These are phyloP conservation scores for Dreissena rostriformis DNA, from an alignment of 1,140 invertebrate species.

Conservation along the genomic window DNA sequence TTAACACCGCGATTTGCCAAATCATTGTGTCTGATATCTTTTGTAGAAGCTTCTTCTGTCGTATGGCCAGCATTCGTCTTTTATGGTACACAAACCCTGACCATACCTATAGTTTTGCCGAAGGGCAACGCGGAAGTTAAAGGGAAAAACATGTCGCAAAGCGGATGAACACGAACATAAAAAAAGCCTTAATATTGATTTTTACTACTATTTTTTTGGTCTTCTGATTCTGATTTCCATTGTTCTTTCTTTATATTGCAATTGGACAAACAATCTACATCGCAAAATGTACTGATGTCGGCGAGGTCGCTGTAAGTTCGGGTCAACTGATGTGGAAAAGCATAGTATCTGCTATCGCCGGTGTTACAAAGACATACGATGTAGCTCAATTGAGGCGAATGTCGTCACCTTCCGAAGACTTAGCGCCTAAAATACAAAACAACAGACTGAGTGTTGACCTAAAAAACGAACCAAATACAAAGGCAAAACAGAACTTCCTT, in stretches of 20 bases:
- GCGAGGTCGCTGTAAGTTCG: neutral
- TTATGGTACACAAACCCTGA: conserved; percentile 36
- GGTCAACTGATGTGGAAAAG: conserved; percentile 12
- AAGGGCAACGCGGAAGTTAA: neutral
- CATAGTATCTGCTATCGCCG: conserved; percentile 26
- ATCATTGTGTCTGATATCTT: conserved; percentile 32
- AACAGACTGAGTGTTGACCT: neutral
- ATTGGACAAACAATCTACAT: conserved; percentile 52
- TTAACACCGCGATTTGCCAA: conserved; percentile 42
- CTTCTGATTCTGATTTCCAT: conserved; percentile 29
- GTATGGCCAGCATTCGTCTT: conserved; percentile 46
- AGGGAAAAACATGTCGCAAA: conserved; percentile 39
- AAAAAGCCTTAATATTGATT: conserved; percentile 15
- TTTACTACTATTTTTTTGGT: conserved; percentile 32
- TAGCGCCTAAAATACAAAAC: neutral
- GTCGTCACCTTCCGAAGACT: neutral
- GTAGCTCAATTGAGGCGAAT: neutral
- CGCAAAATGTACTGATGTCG: conserved; percentile 35
- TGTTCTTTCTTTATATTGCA: conserved; percentile 39
- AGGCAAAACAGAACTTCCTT: neutral
- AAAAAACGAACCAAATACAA: neutral
- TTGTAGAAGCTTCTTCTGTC: conserved; percentile 6
- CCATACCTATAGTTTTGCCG: neutral
- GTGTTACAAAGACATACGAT: conserved; percentile 8
- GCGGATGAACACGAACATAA: conserved; percentile 27